Evolutionary conservation across 1,140 invertebrate genomes (phyloP), one percentile per base, ranked within the genome.

Genomic region (Micrasema longulum): DNA sequence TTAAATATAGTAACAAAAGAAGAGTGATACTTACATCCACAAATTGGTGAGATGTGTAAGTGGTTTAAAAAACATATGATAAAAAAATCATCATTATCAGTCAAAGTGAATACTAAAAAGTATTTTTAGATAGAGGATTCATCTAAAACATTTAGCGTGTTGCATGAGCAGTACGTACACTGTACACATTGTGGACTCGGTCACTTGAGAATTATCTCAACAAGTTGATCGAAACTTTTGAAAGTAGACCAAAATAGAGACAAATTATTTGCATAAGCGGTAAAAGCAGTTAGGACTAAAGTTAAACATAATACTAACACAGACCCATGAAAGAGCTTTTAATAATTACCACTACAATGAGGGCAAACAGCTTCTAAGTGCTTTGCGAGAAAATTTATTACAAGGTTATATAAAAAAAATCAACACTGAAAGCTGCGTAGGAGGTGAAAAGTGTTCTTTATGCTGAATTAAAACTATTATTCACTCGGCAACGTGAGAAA

Each of bases 401-500:
- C 55, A 60, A 60, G 55, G 55, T 18, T 60, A 11, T 10, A 20
- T 26, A 53, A 53, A 41, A 60, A 14, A 45, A 38, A 57, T 57
- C n/a, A 57, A 18, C 35, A 20, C 16, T 10, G 16, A 60, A 60
- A 41, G 16, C 20, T 12, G 55, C 3, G 55, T 53, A n/a, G 26
- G 55, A 12, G 36, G 35, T 60, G 55, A 22, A 23, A 41, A 57
- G 26, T 16, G 53, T 4, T 35, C 7, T n/a, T n/a, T n/a, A n/a
- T 10, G 35, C 18, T 60, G 12, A 41, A 60, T 18, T 38, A 14
- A 60, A 22, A 60, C n/a, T 18, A 38, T 26, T 53, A 53, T 53
- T 16, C 2, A 10, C 50, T 18, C 20, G 23, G 50, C 41, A 31
- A 53, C 11, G 23, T 53, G 26, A 1, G 50, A 53, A 53, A 53